Conservation (phyloP, 2,113 vertebrate species). For the Dicerorhinus sumatrensis region DNA sequence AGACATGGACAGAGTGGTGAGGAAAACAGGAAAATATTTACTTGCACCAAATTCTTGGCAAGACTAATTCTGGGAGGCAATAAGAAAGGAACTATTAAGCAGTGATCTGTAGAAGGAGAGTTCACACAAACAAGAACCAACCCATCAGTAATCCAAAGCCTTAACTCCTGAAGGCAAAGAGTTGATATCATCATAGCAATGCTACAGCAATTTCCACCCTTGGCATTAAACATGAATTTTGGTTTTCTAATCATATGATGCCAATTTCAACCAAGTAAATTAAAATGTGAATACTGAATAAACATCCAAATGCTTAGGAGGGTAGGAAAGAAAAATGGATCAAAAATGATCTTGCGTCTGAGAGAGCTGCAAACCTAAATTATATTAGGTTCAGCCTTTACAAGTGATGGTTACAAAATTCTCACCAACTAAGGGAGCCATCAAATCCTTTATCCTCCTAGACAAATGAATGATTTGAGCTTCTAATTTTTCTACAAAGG, state of each 20-base stretch:
- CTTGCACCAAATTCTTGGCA: slow-evolving; percentile 60
- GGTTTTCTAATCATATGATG: slow-evolving; percentile 14
- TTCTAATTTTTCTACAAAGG: slow-evolving; percentile 31
- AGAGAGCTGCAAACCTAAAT: neutral
- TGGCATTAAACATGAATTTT: slow-evolving; percentile 25
- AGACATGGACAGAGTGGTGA: slow-evolving; percentile 65
- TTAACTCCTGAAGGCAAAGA: slow-evolving; percentile 18
- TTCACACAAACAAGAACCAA: slow-evolving; percentile 46
- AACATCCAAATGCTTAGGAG: slow-evolving; percentile 21
- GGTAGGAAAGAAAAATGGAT: neutral
- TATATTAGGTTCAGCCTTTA: slow-evolving; percentile 13
- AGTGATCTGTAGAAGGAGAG: neutral
- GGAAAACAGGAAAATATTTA: slow-evolving; percentile 65
- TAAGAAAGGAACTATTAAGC: neutral
- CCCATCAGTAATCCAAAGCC: slow-evolving; percentile 19
- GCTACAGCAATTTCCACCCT: neutral
- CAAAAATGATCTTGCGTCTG: neutral
- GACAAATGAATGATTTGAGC: neutral
- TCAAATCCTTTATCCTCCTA: neutral
- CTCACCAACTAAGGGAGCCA: neutral
- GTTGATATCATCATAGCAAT: neutral
- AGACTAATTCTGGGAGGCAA: slow-evolving; percentile 42
- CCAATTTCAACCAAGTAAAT: neutral
- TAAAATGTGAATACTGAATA: slow-evolving; percentile 55
- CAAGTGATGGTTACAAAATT: neutral